Percentiles rank a stretch among this genome's conserved stretches.
phyloP scores from a whole-genome alignment of 2,888 invertebrate genomes.

The Chrysopilus asiliformis region DNA sequence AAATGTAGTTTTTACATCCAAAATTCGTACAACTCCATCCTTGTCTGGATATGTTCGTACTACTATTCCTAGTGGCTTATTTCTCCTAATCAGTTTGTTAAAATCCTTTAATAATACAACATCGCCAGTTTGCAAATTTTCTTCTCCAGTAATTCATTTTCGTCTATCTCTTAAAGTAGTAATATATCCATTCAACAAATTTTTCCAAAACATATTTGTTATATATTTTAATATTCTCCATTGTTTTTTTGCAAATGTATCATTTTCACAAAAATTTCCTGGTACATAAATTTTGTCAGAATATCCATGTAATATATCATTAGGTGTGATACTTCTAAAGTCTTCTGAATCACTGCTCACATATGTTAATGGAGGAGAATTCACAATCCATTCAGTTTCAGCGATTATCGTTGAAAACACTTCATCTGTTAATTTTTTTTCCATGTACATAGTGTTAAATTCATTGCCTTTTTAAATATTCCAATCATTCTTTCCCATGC shows the following conservation, averaged over 20 bases:
- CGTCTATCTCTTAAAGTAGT: too few relatives aligned
- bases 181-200: too few relatives aligned
- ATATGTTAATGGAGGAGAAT: slow-evolving; percentile 2
- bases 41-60: too few relatives aligned
- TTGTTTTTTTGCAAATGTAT: slow-evolving; percentile 2
- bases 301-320: slow-evolving; percentile 7
- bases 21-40: too few relatives aligned
- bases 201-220: slow-evolving; percentile 12
- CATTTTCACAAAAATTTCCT: slow-evolving; percentile 3
- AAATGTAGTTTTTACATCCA: too few relatives aligned
- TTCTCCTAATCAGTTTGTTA: too few relatives aligned
- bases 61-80: too few relatives aligned
- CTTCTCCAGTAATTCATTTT: too few relatives aligned
- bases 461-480: slow-evolving; percentile 15
- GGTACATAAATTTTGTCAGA: slow-evolving; percentile 3
- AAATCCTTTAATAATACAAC: too few relatives aligned
- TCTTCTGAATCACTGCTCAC: slow-evolving; percentile 9
- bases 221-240: slow-evolving; percentile 10
- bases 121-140: too few relatives aligned
- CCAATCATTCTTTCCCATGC: slow-evolving; percentile 18
- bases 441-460: slow-evolving; percentile 12
- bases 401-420: slow-evolving; percentile 8
- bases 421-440: slow-evolving; percentile 16
- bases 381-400: slow-evolving; percentile 8
- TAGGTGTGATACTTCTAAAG: slow-evolving; percentile 1